Base-by-base conservation (phyloP, 2,113 vertebrate genomes). In the Rallus limicola region DNA sequence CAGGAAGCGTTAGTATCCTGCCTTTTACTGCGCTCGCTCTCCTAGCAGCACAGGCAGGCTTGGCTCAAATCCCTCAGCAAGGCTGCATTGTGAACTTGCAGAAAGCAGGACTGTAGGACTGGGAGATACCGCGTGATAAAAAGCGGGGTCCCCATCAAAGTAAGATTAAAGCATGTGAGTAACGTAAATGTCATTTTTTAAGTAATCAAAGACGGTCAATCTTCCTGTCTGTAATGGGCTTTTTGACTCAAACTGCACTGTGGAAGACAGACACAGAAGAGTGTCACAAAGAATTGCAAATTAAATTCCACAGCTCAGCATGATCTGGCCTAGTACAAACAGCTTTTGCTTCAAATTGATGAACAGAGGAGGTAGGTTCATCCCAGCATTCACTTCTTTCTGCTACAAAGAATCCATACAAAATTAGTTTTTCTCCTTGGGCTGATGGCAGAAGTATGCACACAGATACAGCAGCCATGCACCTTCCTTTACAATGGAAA, bases 221-320 rank as follows among this genome's bases (percentile, higher is more conserved):
- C 63, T 80, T 68, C 60, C 75, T 92, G 78, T 13, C 55, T 94
- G 33, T 79, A 90, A 44, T 44, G 42, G 88, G 60, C 53, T 63
- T 88, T 89, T 38, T 67, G 36, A 86, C 36, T 63, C 55, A 38
- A 90, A 38, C 46, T 74, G 67, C 70, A 26, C 80, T 44, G n/a
- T 63, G 52, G 78, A 95, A 96, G 71, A 85, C 87, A 90, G 91
- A 86, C 36, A 36, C 36, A 36, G 36, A 36, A 36, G 36, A 80
- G 71, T 31, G 38, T 81, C 76, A 77, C 71, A 80, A 93, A 90
- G 93, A 94, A 83, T 63, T 96, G 94, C 92, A 95, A 95, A 96
- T 96, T 92, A 74, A 90, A 94, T 92, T 96, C 92, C 80, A 12
- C 58, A 94, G 80, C 95, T 92, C 95, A 95, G 93, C 92, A 24